Base-by-base conservation (phyloP, 2,113 vertebrate species). In the Sus scrofa region DNA sequence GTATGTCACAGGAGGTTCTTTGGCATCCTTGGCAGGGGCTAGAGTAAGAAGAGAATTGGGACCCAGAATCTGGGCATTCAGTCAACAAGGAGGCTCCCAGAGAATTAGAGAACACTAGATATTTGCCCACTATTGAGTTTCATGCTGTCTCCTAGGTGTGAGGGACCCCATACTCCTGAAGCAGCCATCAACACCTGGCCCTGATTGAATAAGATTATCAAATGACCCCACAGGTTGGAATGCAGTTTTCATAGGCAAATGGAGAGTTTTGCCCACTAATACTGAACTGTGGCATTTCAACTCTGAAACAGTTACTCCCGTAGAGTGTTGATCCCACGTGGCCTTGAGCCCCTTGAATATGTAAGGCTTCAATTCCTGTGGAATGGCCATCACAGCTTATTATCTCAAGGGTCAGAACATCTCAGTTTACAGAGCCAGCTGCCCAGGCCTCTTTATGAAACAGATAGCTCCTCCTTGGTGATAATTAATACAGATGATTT, bases 401-500 rank as follows among this genome's bases (percentile, higher is more conserved):
- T 79, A 87, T 26, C 58, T 92, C 39, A 92, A 94, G 44, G n/a
- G 30, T 60, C 39, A 34, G 30, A 89, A 37, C 6, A 58, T 20
- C 60, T 86, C 75, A 34, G 50, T 62, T 91, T 91, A 71, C 65
- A 54, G n/a, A 56, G 10, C 39, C 37, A 39, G 74, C 15, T 91
- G 22, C 20, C n/a, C 77, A 60, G 67, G 20, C 19, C 37, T 16
- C 39, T 74, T 90, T 81, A 26, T 30, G 78, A 7, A 83, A 77
- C 62, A 96, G 52, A 94, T 50, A 32, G 67, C 37, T 26, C 68
- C 16, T 89, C 18, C 32, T 60, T 32, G 11, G 62, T 91, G 70
- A 95, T 93, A 95, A 94, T 91, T 70, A 88, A 86, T 44, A 74
- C n/a, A 96, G 87, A 94, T 91, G 16, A 75, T 79, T 89, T 91